Evolutionary conservation across 1,140 invertebrate genomes (phyloP), one percentile per base, ranked within the genome.

Genomic region (Holotrichia oblita): DNA sequence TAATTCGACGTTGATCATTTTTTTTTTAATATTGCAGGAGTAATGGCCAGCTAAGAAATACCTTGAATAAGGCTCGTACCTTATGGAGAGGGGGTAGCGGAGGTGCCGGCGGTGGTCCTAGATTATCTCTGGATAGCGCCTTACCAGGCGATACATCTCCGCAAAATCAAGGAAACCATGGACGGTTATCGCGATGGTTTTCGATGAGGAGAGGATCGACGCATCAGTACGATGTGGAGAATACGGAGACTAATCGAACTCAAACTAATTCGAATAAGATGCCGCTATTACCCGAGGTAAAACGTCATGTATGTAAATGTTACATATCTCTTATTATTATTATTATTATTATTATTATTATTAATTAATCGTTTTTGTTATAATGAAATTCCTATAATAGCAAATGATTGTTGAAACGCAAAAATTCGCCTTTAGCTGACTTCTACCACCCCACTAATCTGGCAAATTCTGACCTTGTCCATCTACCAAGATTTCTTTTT

Each of bases 121-220:
- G 87, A 81, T 73, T 86, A 80, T 87, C 87, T 20, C 79, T 86
- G 59, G 85, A 84, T 77, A 76, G 85, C 34, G 86, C 84, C 12
- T 84, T 89, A 24, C 89, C 91, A 3, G 88, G 91, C 55, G 92
- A 93, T 73, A 88, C 92, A 76, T 87, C 88, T 75, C 89, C 90
- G 12, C 81, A 81, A 44, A 82, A 79, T 76, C 86, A 69, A 81
- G 86, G 80, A 80, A 88, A 83, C 20, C 92, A 93, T 44, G 93
- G 93, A 9, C 87, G 93, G 40, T 88, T 96, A 0, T 92, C 93
- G 9, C 89, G 95, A 80, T 96, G 94, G 94, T 96, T 96, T 88
- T 95, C 94, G 81, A 94, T 96, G 64, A 88, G 94, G 10, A 89
- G 94, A 77, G 93, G 93, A 48, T 94, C 93, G 55, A 89, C 91